Evolutionary conservation across 2,797 vertebrate genomes (phyloP).

Genomic region (Darevskia mixta): DNA sequence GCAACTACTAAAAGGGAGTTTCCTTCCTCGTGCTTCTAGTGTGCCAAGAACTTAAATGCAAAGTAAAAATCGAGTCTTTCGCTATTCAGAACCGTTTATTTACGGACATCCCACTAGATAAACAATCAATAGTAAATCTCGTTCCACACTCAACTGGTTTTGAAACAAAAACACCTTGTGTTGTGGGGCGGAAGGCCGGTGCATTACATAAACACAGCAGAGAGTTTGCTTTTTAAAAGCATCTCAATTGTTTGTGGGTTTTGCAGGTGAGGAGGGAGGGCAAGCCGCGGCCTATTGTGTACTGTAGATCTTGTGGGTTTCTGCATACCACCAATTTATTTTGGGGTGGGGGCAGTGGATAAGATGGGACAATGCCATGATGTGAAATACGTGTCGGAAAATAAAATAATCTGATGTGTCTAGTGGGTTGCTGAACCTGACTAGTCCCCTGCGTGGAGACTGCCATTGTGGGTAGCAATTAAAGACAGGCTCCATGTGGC

Average conservation of each 20-base stretch:
- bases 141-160: neutral
- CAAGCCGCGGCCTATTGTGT: too few relatives aligned
- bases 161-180: neutral
- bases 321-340: neutral
- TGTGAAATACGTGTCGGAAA: neutral
- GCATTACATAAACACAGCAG: neutral
- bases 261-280: too few relatives aligned
- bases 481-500: neutral
- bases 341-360: neutral
- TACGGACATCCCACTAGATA: slow-evolving; percentile 30
- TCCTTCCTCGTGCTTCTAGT: slow-evolving; percentile 32
- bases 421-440: neutral
- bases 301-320: neutral
- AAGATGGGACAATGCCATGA: neutral
- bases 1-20: slow-evolving; percentile 38
- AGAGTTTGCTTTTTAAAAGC: neutral
- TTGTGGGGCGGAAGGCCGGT: neutral
- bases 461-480: neutral
- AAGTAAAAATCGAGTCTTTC: slow-evolving; percentile 35
- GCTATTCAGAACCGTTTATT: slow-evolving; percentile 25
- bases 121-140: slow-evolving; percentile 32
- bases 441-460: neutral
- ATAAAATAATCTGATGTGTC: too few relatives aligned
- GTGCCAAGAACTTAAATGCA: neutral
- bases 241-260: neutral